A percentile compares a stretch with the other conserved stretches of the same genome.
These are phyloP conservation scores for Mastomys natalensis DNA, from an alignment of 2,113 vertebrate species.

Conservation along the genomic window DNA sequence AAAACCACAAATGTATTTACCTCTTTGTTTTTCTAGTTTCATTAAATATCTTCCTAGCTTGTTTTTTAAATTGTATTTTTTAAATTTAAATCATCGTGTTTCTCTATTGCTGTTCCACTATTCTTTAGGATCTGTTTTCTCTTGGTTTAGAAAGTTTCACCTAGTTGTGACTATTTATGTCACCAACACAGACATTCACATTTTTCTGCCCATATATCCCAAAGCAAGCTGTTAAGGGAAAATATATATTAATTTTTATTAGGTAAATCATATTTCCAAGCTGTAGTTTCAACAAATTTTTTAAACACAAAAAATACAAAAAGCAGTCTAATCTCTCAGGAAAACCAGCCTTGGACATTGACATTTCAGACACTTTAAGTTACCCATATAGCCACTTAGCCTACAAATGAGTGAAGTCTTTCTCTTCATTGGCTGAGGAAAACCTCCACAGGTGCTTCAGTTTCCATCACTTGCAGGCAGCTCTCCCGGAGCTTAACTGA, in stretches of 20 bases:
- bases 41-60: slow-evolving; percentile 21
- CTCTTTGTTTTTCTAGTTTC: slow-evolving; percentile 26
- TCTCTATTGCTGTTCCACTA: slow-evolving; percentile 29
- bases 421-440: slow-evolving; percentile 54
- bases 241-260: slow-evolving; percentile 8
- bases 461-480: slow-evolving; percentile 22
- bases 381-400: slow-evolving; percentile 56
- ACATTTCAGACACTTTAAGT: slow-evolving; percentile 38
- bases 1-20: neutral
- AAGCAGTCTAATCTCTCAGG: slow-evolving; percentile 22
- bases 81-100: slow-evolving; percentile 25
- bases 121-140: slow-evolving; percentile 42
- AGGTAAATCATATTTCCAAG: neutral
- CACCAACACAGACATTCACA: neutral
- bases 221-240: slow-evolving; percentile 25
- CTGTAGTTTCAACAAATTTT: neutral
- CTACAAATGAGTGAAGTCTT: neutral
- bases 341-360: slow-evolving; percentile 3
- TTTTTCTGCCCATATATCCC: neutral
- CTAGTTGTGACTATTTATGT: neutral
- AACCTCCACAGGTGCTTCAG: neutral
- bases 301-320: neutral
- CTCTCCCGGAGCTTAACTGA: slow-evolving; percentile 74
- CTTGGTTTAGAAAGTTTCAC: neutral
- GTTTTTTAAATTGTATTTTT: neutral